phyloP scores from a whole-genome alignment of 2,888 invertebrate species.

The Stomorhina lunata region DNA sequence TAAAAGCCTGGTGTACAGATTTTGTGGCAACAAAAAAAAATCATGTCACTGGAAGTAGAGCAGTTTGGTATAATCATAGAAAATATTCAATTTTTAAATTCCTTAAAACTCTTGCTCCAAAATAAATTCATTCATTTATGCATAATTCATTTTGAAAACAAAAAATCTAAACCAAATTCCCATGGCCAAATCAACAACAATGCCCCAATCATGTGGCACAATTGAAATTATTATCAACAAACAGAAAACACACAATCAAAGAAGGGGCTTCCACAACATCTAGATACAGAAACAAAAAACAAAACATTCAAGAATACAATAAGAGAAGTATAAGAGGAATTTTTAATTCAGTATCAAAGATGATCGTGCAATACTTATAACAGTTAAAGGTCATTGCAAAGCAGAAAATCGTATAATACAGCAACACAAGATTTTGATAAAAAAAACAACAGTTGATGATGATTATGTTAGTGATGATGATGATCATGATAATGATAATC shows the following conservation, averaged over 20 bases:
- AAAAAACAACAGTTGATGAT: conserved; percentile 43
- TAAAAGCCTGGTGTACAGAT: too few relatives aligned
- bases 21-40: too few relatives aligned
- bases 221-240: conserved; percentile 44
- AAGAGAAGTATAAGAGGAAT: conserved; percentile 51
- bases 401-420: conserved; percentile 57
- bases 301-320: background rate
- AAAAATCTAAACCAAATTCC: conserved; percentile 68
- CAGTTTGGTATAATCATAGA: too few relatives aligned
- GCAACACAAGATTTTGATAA: conserved; percentile 57
- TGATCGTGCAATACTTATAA: conserved; percentile 72
- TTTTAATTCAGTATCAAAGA: conserved; percentile 69
- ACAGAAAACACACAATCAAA: conserved; percentile 26
- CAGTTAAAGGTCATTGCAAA: conserved; percentile 71
- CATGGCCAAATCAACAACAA: conserved; percentile 67
- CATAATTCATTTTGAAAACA: conserved; percentile 10
- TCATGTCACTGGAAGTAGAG: too few relatives aligned
- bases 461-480: conserved; percentile 19
- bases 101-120: background rate
- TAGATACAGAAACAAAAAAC: conserved; percentile 1
- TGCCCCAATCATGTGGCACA: conserved; percentile 41
- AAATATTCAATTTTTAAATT: background rate
- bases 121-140: conserved; percentile 47
- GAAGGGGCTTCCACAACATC: background rate
- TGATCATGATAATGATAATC: conserved; percentile 21